Evolutionary conservation across 2,888 invertebrate species (phyloP), one percentile per base, ranked within the genome.

Genomic region (Leptinotarsa rubiginosa): DNA sequence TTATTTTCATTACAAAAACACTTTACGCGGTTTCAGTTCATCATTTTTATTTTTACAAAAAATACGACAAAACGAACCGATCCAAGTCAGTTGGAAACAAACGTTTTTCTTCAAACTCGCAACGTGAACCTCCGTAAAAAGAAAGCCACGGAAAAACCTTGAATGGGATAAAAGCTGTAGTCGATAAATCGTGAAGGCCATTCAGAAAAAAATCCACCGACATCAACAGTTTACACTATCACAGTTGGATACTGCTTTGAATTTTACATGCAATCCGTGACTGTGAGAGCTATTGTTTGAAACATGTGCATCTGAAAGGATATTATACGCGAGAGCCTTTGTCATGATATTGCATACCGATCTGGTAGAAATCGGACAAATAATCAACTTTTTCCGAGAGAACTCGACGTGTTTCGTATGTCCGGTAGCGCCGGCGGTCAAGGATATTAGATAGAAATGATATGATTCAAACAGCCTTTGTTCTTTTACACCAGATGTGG

Each of bases 121-220:
- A 56, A 56, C 20, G 56, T 56, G 22, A 56, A 12, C 56, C 20
- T 20, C 18, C 13, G 62, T 62, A 31, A 31, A 73, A 69, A 56
- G 47, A 65, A 54, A 73, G 69, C 20, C 56, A 56, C 65, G 41
- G 25, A 22, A 74, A 74, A 54, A 71, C 74, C 70, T 74, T 74
- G 74, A 68, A 65, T 65, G n/a, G 47, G n/a, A 31, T 67, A 67
- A 69, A 65, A 50, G 69, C 68, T 56, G 64, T 54, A 64, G 47
- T 69, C 64, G 68, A 71, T 75, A 75, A 68, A 75, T 71, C 62
- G 65, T 75, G 75, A 72, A 75, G 75, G 75, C 72, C 69, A 69
- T 41, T 68, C 69, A 20, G 52, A 69, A 75, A 75, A 75, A 69
- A 56, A 13, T 65, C 2, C 67, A 70, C 62, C 62, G 68, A 70